Evolutionary conservation across 2,113 vertebrate genomes (phyloP).

Genomic region (Lepus europaeus): DNA sequence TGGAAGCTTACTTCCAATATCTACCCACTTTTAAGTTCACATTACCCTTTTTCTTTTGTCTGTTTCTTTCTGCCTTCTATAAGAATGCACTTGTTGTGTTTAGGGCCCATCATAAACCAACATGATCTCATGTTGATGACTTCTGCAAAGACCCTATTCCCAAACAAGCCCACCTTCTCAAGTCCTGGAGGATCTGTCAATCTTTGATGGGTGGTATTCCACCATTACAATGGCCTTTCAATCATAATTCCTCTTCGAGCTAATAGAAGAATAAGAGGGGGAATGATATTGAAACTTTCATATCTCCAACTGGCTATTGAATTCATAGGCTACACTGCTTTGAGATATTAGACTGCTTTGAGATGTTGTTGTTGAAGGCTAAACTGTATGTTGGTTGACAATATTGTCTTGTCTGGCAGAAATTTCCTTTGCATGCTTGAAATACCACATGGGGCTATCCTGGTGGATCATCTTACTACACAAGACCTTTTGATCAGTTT

Average conservation of each 20-base stretch:
- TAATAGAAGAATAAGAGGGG: not conserved
- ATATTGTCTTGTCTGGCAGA: not conserved
- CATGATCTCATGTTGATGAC: not conserved
- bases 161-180: not conserved
- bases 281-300: not conserved
- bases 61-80: not conserved
- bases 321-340: slow-evolving; percentile 52
- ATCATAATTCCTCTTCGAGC: not conserved
- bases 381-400: slow-evolving; percentile 40
- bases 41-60: not conserved
- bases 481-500: slow-evolving; percentile 63
- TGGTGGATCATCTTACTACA: not conserved
- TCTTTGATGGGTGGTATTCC: not conserved
- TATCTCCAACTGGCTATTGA: slow-evolving; percentile 8
- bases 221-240: not conserved
- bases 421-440: rapidly evolving
- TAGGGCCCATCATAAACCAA: not conserved
- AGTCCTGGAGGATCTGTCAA: not conserved
- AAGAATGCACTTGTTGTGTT: not conserved
- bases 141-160: not conserved
- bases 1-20: not conserved
- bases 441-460: not conserved
- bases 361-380: slow-evolving; percentile 60
- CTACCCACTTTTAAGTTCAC: not conserved
- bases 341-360: not conserved